Percentiles rank a stretch among this genome's conserved stretches.
Conservation (phyloP, 2,888 invertebrate genomes). For the Xylota segnis region DNA sequence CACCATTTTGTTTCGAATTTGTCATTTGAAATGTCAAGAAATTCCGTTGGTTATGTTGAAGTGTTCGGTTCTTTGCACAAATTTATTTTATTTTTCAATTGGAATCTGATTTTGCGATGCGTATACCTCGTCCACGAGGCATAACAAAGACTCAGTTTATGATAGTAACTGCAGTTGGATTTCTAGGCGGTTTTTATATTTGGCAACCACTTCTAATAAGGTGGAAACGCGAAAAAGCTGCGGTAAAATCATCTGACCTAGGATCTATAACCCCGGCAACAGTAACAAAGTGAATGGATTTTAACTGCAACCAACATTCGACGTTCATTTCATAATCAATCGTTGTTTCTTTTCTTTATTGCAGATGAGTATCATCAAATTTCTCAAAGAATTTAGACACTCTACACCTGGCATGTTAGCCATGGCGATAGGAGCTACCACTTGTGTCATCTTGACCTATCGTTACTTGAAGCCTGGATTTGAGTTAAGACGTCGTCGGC, state of each 20-base stretch:
- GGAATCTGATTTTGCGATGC: constrained; percentile 79
- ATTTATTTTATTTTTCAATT: background rate
- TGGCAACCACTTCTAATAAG: constrained; percentile 84
- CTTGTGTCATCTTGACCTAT: constrained; percentile 78
- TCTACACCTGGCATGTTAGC: constrained; percentile 81
- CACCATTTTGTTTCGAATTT: constrained; percentile 3
- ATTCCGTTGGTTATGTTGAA: background rate
- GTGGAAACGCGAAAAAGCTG: constrained; percentile 78
- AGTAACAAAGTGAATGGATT: constrained; percentile 24
- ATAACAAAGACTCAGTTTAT: constrained; percentile 83
- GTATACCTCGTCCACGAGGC: constrained; percentile 83
- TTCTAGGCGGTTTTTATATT: constrained; percentile 84
- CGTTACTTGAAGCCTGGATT: constrained; percentile 80
- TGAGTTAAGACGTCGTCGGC: constrained; percentile 79
- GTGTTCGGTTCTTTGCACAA: background rate
- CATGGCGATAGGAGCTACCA: constrained; percentile 80
- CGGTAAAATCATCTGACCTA: background rate
- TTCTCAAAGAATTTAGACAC: constrained; percentile 78
- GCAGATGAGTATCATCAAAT: constrained; percentile 82
- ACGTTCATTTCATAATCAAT: background rate
- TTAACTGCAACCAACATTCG: background rate
- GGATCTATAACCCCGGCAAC: constrained; percentile 10
- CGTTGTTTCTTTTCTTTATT: constrained; percentile 61
- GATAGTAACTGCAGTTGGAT: constrained; percentile 82
- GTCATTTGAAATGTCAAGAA: constrained; percentile 21